Base-by-base conservation (phyloP, 2,888 invertebrate species). In the Morpho deidamia region DNA sequence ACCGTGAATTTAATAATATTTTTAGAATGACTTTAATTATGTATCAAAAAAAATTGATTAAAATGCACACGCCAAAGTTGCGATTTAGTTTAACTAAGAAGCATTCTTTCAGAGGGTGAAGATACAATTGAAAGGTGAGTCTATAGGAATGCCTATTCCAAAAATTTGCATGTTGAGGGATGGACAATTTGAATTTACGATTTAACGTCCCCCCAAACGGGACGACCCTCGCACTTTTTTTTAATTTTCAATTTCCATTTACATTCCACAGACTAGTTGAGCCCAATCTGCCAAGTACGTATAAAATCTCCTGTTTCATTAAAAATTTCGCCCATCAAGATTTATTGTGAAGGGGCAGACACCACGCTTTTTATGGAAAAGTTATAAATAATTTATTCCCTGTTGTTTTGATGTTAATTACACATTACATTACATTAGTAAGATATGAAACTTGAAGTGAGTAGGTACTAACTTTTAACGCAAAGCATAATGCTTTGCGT, bases 181-280 rank as follows among this genome's bases (percentile, higher is more conserved):
- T 83, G 84, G 82, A 86, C 87, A 84, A 86, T 88, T 87, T 86
- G 84, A 87, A 89, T 88, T 89, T 88, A 87, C 87, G 88, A 80
- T 83, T 83, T 77, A 76, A 63, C 74, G 78, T 70, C 82, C 86
- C 83, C 81, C 77, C 64, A 68, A 62, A 76, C 68, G 75, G 71
- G 62, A 67, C 80, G 79, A 83, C 86, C 87, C 86, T 85, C 84
- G 78, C 78, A 70, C 82, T 86, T 87, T 85, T n/a, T 72, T 86
- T 85, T 82, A 83, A 87, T 86, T 88, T 88, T 88, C 87, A 85
- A 86, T 87, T 88, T 86, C 78, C 83, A 85, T 88, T 88, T 84
- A 83, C 82, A 87, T 89, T 85, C 85, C 80, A 60, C 60, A 75
- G 72, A 75, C 81, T 82, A 76, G 74, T 69, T 70, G 66, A 65